phyloP scores from a whole-genome alignment of 1,140 invertebrate genomes.

The Aphis craccivora region DNA sequence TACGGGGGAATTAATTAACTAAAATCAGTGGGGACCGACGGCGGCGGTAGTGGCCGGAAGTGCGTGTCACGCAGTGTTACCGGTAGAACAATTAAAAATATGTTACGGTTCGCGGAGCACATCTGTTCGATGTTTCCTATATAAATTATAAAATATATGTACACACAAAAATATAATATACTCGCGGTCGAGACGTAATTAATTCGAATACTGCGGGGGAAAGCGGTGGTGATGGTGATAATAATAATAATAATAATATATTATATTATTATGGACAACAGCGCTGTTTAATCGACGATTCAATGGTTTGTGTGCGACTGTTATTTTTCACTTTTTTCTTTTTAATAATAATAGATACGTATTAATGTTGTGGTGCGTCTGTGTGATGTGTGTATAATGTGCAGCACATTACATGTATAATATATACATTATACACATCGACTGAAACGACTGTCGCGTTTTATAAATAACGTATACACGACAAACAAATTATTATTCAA shows the following conservation, averaged over 20 bases:
- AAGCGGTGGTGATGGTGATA: not conserved
- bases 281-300: not conserved
- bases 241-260: not conserved
- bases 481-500: conserved; percentile 40
- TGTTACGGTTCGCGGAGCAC: conserved; percentile 56
- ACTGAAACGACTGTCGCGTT: not conserved
- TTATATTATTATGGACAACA: not conserved
- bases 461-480: conserved; percentile 24
- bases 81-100: conserved; percentile 57
- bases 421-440: not conserved
- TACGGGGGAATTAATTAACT: conserved; percentile 50
- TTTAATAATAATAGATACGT: not conserved
- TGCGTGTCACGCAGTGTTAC: conserved; percentile 58
- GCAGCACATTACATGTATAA: not conserved
- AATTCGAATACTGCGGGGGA: not conserved
- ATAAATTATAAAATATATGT: not conserved
- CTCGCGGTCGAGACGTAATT: conserved; percentile 39
- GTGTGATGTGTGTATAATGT: not conserved
- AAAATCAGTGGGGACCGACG: conserved; percentile 52
- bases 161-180: conserved; percentile 14
- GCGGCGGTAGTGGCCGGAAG: conserved; percentile 31
- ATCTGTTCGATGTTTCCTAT: conserved; percentile 57
- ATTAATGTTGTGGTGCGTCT: not conserved
- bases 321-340: not conserved
- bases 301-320: not conserved